Conservation (phyloP, 2,797 vertebrate species). For the Enteromius fasciolatus region DNA sequence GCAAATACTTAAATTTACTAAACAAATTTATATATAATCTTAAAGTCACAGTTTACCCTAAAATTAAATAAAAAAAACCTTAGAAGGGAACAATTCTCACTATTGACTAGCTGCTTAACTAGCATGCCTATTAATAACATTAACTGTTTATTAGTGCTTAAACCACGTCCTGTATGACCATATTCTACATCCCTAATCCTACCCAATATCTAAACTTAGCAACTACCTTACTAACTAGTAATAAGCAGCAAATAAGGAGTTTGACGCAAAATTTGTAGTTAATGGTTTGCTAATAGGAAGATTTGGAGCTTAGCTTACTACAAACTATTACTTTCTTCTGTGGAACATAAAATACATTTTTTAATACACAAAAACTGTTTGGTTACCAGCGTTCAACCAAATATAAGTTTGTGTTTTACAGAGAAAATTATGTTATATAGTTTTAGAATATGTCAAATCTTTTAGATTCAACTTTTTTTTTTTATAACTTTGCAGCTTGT, state of each 20-base stretch:
- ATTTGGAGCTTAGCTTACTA: neutral
- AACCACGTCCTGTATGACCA: no score
- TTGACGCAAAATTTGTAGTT: neutral
- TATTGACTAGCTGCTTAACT: no score
- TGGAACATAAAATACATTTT: neutral
- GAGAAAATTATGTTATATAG: neutral
- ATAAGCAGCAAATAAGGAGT: neutral
- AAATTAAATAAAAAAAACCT: neutral
- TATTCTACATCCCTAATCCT: neutral
- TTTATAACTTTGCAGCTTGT: neutral
- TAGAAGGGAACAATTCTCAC: no score
- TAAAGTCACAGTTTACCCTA: neutral
- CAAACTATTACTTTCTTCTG: neutral
- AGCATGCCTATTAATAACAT: no score
- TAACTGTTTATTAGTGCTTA: no score
- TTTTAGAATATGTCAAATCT: no score
- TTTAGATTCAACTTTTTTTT: neutral
- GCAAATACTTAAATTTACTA: neutral
- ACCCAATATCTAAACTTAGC: no score
- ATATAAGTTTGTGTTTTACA: neutral
- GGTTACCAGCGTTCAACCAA: neutral
- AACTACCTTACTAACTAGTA: neutral
- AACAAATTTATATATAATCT: neutral
- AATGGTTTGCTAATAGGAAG: neutral
- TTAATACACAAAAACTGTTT: neutral